phyloP scores from a whole-genome alignment of 2,797 vertebrate species.

The Eupleurogrammus muticus region DNA sequence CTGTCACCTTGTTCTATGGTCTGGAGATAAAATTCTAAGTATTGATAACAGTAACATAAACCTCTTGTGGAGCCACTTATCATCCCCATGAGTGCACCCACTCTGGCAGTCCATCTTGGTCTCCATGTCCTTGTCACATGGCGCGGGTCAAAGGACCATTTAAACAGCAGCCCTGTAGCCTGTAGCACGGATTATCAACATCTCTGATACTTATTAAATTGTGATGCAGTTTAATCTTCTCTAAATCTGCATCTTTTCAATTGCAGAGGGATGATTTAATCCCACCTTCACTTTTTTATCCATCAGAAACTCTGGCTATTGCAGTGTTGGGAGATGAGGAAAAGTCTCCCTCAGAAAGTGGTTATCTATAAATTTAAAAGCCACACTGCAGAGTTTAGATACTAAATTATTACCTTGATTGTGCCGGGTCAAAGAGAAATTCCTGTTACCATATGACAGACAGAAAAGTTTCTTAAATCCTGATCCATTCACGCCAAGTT shows the following conservation, averaged over 20 bases:
- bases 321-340: neutral
- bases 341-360: neutral
- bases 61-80: neutral
- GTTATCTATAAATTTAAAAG: conserved; percentile 12
- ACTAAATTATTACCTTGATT: neutral
- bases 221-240: conserved; percentile 69
- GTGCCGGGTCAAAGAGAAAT: neutral
- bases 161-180: conserved; percentile 28
- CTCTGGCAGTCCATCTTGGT: conserved; percentile 6
- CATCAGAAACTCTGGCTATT: conserved; percentile 15
- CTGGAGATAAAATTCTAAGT: too few relatives aligned
- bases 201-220: conserved; percentile 64
- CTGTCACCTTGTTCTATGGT: neutral
- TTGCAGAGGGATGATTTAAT: conserved; percentile 53
- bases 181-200: conserved; percentile 56
- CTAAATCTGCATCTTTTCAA: conserved; percentile 70
- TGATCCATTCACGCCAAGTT: neutral
- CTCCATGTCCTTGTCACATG: conserved; percentile 33
- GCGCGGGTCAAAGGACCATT: conserved; percentile 23
- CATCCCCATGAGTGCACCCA: neutral
- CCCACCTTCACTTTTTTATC: conserved; percentile 42
- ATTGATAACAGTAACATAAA: too few relatives aligned
- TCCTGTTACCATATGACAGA: neutral
- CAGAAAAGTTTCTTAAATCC: neutral
- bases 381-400: neutral